Evolutionary conservation across 2,888 invertebrate genomes (phyloP).

Genomic region (Andrena dorsata): DNA sequence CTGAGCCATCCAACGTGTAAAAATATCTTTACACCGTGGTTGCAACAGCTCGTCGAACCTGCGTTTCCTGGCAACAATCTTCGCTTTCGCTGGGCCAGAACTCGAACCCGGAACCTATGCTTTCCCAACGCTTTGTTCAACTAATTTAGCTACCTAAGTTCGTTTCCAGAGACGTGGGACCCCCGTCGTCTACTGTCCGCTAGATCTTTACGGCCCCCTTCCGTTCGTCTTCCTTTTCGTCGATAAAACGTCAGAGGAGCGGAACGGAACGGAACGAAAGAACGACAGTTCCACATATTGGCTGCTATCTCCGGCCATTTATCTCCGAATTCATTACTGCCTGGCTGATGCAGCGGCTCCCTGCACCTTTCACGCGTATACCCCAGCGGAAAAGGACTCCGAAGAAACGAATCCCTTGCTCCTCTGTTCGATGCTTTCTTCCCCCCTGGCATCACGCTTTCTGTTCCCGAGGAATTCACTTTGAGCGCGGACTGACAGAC

Average conservation of each 20-base stretch:
- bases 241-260: constrained; percentile 59
- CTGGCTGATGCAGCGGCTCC: constrained; percentile 72
- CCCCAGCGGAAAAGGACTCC: constrained; percentile 57
- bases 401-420: constrained; percentile 55
- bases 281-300: constrained; percentile 74
- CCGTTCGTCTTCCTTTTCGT: constrained; percentile 13
- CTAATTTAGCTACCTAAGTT: constrained; percentile 32
- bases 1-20: constrained; percentile 56
- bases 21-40: constrained; percentile 55
- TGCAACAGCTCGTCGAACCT: constrained; percentile 20
- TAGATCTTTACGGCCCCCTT: constrained; percentile 37
- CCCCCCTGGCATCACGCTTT: constrained; percentile 52
- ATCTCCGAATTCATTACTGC: constrained; percentile 80
- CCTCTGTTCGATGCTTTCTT: constrained; percentile 42
- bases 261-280: constrained; percentile 57
- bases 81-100: constrained; percentile 14
- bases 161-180: background rate
- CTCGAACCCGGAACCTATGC: background rate
- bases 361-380: constrained; percentile 41
- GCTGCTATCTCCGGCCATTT: constrained; percentile 77
- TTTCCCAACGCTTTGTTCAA: background rate
- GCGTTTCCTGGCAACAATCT: background rate
- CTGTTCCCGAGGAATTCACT: constrained; percentile 70
- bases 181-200: constrained; percentile 24
- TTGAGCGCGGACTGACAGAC: constrained; percentile 64